Conservation (phyloP, 2,113 vertebrate genomes). For the Chloropsis hardwickii region DNA sequence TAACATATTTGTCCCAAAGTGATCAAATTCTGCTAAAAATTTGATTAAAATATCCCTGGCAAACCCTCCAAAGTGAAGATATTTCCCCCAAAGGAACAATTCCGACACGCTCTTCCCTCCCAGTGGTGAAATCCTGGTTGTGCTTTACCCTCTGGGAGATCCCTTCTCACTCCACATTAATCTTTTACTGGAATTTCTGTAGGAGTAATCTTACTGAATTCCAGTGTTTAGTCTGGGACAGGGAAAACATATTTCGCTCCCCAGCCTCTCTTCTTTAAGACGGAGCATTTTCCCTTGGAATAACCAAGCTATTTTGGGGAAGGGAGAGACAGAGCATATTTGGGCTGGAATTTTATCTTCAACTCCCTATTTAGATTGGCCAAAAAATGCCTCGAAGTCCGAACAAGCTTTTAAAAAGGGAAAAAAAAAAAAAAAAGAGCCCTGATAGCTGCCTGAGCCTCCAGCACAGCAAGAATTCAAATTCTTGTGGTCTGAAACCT, state of each 20-base stretch:
- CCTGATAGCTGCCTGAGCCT: not conserved
- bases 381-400: not conserved
- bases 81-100: not conserved
- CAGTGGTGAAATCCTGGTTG: not conserved
- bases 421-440: not conserved
- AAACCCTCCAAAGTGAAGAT: not conserved
- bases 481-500: slow-evolving; percentile 46
- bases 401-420: not conserved
- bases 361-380: slow-evolving; percentile 34
- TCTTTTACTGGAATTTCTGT: not conserved
- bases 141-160: not conserved
- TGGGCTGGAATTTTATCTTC: slow-evolving; percentile 53
- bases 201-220: not conserved
- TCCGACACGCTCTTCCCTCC: not conserved
- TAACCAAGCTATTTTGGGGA: not conserved
- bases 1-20: not conserved
- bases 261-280: not conserved
- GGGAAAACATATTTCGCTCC: not conserved
- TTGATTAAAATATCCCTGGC: not conserved
- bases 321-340: not conserved
- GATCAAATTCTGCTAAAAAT: not conserved
- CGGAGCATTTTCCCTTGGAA: not conserved
- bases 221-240: slow-evolving; percentile 22
- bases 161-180: not conserved
- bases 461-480: not conserved